phyloP scores from a whole-genome alignment of 2,888 invertebrate genomes.

The Amaurobius ferox region DNA sequence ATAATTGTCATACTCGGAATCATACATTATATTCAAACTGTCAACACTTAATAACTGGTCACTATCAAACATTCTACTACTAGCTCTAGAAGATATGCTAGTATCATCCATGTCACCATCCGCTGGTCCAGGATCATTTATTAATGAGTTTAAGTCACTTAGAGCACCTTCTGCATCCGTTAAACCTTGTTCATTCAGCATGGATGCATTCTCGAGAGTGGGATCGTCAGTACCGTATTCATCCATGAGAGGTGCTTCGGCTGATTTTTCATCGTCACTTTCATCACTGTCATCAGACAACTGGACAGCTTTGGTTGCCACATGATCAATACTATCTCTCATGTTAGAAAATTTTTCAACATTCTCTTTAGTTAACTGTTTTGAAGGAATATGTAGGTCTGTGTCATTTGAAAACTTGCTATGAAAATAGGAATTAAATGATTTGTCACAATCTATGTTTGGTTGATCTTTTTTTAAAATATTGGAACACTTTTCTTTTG shows the following conservation, averaged over 20 bases:
- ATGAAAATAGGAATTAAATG: constrained; percentile 21
- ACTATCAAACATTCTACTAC: constrained; percentile 87
- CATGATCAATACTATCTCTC: not conserved
- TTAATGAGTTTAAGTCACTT: constrained; percentile 85
- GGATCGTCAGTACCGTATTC: constrained; percentile 93
- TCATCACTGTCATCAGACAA: constrained; percentile 77
- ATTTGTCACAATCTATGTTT: not conserved
- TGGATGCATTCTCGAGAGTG: constrained; percentile 89
- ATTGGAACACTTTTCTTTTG: not conserved
- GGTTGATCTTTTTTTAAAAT: not conserved
- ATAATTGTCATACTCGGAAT: constrained; percentile 85
- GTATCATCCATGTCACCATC: constrained; percentile 83
- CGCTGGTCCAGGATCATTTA: constrained; percentile 77
- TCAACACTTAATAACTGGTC: constrained; percentile 87
- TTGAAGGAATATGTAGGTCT: not conserved
- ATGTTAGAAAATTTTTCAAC: constrained; percentile 63
- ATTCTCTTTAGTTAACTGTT: constrained; percentile 76
- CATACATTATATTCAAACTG: constrained; percentile 89
- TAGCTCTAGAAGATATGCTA: constrained; percentile 88
- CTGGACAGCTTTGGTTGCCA: constrained; percentile 1
- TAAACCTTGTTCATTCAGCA: constrained; percentile 89
- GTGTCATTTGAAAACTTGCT: constrained; percentile 8
- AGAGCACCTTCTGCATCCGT: constrained; percentile 92
- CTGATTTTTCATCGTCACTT: constrained; percentile 78
- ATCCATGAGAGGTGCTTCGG: constrained; percentile 76